These are phyloP conservation scores for Melanostoma mellinum DNA, from an alignment of 2,888 invertebrate genomes.

Conservation along the genomic window DNA sequence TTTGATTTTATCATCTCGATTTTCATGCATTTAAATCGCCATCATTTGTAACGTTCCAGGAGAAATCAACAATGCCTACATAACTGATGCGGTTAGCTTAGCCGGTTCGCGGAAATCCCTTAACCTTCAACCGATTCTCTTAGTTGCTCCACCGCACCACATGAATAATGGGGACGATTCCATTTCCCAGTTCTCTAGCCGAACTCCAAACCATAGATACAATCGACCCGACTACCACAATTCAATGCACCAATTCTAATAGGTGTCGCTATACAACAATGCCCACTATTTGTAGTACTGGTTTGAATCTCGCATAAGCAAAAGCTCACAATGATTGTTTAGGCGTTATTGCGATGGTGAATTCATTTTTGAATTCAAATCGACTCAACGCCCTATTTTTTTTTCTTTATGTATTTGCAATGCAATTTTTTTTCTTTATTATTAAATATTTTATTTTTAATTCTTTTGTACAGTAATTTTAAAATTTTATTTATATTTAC, in stretches of 20 bases:
- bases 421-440: conserved; percentile 28
- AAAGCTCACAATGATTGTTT: conserved; percentile 36
- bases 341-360: conserved; percentile 49
- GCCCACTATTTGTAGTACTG: conserved; percentile 10
- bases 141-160: conserved; percentile 83
- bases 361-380: conserved; percentile 68
- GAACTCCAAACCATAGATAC: conserved; percentile 85
- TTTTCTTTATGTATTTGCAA: conserved; percentile 15
- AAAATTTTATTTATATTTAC: conserved; percentile 68
- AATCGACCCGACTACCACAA: conserved; percentile 84
- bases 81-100: conserved; percentile 92
- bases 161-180: conserved; percentile 85
- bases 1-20: background rate
- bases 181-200: conserved; percentile 90
- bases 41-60: conserved; percentile 83
- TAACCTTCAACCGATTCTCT: conserved; percentile 92
- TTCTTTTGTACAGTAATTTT: conserved; percentile 71
- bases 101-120: conserved; percentile 93
- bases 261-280: conserved; percentile 37
- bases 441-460: conserved; percentile 9
- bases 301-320: conserved; percentile 63
- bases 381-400: conserved; percentile 12
- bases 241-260: conserved; percentile 88
- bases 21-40: conserved; percentile 28
- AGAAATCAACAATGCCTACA: conserved; percentile 93